Evolutionary conservation across 1,140 invertebrate genomes (phyloP).

Genomic region (Drosophila navojoa): DNA sequence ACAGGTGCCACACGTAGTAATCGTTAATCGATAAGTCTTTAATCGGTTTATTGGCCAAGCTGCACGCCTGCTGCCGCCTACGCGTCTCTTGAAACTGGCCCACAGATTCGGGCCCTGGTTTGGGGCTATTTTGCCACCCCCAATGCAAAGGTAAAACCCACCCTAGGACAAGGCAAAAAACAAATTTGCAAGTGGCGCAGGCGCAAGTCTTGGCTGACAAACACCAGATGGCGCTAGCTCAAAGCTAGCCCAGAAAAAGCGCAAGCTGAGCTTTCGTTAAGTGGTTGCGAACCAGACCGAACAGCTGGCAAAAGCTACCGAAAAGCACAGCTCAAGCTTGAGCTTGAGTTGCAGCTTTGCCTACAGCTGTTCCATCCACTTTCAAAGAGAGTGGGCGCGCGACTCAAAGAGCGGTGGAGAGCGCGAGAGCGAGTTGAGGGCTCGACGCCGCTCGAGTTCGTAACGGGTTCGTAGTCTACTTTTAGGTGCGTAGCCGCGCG

Average conservation of each 20-base stretch:
- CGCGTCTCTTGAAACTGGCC: conserved; percentile 15
- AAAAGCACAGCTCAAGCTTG: conserved; percentile 14
- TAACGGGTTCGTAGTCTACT: conserved; percentile 76
- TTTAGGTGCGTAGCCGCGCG: conserved; percentile 82
- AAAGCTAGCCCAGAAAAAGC: neutral
- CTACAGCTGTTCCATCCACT: conserved; percentile 20
- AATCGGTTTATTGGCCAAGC: conserved; percentile 11
- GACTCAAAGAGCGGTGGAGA: neutral
- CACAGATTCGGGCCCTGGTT: neutral
- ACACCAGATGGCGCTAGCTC: conserved; percentile 15
- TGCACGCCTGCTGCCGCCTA: conserved; percentile 3
- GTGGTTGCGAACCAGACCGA: neutral
- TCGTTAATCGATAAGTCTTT: conserved; percentile 9
- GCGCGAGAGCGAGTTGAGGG: conserved; percentile 10
- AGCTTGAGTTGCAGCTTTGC: conserved; percentile 19
- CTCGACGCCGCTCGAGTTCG: conserved; percentile 37
- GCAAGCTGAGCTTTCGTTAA: conserved; percentile 4
- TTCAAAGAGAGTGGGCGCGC: neutral
- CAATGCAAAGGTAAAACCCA: neutral
- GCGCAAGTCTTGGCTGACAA: neutral
- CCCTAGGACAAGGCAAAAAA: neutral
- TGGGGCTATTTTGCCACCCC: neutral
- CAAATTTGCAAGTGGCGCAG: conserved; percentile 8
- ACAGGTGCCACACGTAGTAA: conserved; percentile 16
- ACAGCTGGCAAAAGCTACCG: neutral